Base-by-base conservation (phyloP, 2,113 vertebrate species). In the Phrynosoma blainvillii region DNA sequence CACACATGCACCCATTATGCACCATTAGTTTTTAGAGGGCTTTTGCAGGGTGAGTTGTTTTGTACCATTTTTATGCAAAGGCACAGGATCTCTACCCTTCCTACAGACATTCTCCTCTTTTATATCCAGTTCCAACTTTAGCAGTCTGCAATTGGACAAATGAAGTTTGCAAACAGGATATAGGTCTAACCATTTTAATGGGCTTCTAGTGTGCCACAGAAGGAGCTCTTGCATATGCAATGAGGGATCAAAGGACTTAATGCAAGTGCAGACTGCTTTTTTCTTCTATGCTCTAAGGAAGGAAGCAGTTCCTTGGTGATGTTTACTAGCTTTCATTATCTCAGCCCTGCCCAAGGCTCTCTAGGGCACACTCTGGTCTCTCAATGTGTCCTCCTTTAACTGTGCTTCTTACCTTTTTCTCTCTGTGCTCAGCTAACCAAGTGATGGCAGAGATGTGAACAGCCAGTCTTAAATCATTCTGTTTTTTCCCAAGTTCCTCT, bases 381-480 rank as follows among this genome's bases (percentile, higher is more conserved):
- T 96, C 95, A 95, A 93, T 91, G 27, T 94, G 93, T 95, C 94
- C 94, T 94, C 92, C 40, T 94, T 96, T 96, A 96, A 95, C 65
- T 13, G 88, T 84, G 56, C 90, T 94, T 93, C 95, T 96, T 96
- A 90, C 95, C 95, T 95, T 93, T 93, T 94, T 93, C 93, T 96
- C 94, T 91, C 89, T 94, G 90, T 90, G 91, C 88, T 96, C 95
- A 92, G 95, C 93, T 96, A 95, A 93, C 95, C 96, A 94, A 96
- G 96, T 92, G 94, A 93, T 95, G 95, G 95, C 95, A 94, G 95
- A 93, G 92, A 96, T 88, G 91, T 93, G 94, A 92, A 95, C 86
- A 94, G 96, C 85, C 75, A 23, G 95, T 96, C 96, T 96, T 97
- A 97, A 97, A 97, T 97, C 96, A 97, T 94, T 93, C 96, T 96